A percentile compares a stretch with the other conserved stretches of the same genome.
Conservation (phyloP, 2,888 invertebrate genomes). For the Vanessa cardui region DNA sequence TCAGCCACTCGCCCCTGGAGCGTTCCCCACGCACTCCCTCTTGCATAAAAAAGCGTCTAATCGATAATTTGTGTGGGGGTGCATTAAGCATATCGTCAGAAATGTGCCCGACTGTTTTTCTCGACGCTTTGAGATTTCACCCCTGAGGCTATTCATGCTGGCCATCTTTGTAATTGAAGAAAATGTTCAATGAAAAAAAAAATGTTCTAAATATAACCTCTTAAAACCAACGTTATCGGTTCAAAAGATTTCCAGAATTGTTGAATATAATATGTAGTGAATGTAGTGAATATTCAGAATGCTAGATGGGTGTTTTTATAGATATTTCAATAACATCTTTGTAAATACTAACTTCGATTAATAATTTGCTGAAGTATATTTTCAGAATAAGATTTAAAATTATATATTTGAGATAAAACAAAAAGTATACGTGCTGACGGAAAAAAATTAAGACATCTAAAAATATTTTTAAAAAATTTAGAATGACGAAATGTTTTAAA, state of each 20-base stretch:
- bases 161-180: slow-evolving; percentile 69
- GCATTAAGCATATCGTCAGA: slow-evolving; percentile 82
- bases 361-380: no score
- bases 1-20: slow-evolving; percentile 78
- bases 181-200: slow-evolving; percentile 39
- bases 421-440: no score
- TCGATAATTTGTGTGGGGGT: slow-evolving; percentile 84
- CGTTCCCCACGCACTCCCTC: slow-evolving; percentile 77
- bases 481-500: no score
- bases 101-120: slow-evolving; percentile 76
- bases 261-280: no score
- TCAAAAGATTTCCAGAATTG: background rate
- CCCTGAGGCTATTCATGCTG: slow-evolving; percentile 75
- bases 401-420: no score
- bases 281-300: no score
- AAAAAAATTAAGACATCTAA: no score
- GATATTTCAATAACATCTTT: no score
- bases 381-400: no score
- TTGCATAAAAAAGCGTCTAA: slow-evolving; percentile 84
- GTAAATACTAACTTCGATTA: no score
- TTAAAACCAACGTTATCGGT: background rate
- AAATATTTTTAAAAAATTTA: no score
- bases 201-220: background rate
- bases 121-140: slow-evolving; percentile 77
- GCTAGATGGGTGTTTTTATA: no score